Evolutionary conservation across 1,140 invertebrate species (phyloP).

Genomic region (Laodelphax striatellus): DNA sequence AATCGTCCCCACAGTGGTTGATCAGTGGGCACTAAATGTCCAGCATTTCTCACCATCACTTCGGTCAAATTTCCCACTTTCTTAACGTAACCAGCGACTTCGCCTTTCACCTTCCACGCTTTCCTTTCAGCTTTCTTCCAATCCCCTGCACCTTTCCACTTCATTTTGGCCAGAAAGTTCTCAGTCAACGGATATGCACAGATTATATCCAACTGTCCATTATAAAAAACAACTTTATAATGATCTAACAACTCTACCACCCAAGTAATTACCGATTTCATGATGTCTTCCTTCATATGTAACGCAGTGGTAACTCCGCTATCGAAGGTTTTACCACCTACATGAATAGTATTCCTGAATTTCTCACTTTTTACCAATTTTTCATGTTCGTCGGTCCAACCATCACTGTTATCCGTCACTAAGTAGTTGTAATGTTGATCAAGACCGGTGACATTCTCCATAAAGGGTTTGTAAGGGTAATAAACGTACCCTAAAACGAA

Average conservation of each 20-base stretch:
- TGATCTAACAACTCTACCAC: slow-evolving; percentile 52
- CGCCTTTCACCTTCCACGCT: slow-evolving; percentile 16
- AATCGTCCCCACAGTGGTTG: slow-evolving; percentile 52
- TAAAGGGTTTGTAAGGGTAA: slow-evolving; percentile 28
- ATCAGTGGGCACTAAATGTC: slow-evolving; percentile 55
- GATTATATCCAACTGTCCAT: slow-evolving; percentile 77
- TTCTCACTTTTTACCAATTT: slow-evolving; percentile 12
- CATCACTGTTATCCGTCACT: slow-evolving; percentile 15
- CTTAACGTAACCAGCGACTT: slow-evolving; percentile 41
- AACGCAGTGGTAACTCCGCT: slow-evolving; percentile 46
- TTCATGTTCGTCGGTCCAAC: background rate
- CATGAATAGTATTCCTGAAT: slow-evolving; percentile 45
- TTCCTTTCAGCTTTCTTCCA: slow-evolving; percentile 49
- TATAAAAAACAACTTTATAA: slow-evolving; percentile 65
- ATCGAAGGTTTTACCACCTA: slow-evolving; percentile 53
- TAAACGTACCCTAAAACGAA: slow-evolving; percentile 5
- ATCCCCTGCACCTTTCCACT: slow-evolving; percentile 49
- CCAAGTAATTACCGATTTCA: slow-evolving; percentile 68
- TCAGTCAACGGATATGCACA: slow-evolving; percentile 66
- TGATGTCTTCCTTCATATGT: slow-evolving; percentile 62
- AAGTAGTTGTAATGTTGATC: slow-evolving; percentile 73
- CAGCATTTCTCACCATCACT: slow-evolving; percentile 47
- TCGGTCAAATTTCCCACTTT: slow-evolving; percentile 45
- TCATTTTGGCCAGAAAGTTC: slow-evolving; percentile 45
- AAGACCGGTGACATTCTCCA: slow-evolving; percentile 68